Conservation (phyloP, 2,113 vertebrate species). For the Lethenteron reissneri region DNA sequence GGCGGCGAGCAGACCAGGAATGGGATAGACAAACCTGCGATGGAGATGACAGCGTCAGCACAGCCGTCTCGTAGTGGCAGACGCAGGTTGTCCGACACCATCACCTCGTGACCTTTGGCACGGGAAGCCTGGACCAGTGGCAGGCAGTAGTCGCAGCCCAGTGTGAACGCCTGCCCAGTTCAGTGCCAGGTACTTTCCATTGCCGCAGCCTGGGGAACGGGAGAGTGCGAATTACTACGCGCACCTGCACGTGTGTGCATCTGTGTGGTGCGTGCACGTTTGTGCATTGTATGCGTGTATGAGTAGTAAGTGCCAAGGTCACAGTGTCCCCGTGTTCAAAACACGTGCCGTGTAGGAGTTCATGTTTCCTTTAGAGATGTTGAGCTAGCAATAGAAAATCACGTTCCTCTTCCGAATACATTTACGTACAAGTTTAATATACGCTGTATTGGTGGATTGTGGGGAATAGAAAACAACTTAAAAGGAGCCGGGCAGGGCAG, state of each 20-base stretch:
- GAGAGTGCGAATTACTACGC: background rate
- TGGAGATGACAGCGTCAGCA: conserved; percentile 27
- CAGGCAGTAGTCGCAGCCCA: conserved; percentile 30
- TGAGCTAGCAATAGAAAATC: too few relatives aligned
- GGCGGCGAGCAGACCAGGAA: background rate
- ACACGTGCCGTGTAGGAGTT: too few relatives aligned
- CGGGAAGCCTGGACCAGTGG: conserved; percentile 31
- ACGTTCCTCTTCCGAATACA: too few relatives aligned
- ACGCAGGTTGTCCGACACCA: conserved; percentile 22
- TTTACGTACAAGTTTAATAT: too few relatives aligned
- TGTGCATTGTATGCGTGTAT: background rate
- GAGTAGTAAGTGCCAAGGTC: too few relatives aligned
- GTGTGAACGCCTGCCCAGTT: conserved; percentile 30
- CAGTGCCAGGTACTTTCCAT: conserved; percentile 41
- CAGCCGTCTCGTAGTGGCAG: conserved; percentile 27
- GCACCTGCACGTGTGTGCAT: background rate
- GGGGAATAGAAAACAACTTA: too few relatives aligned
- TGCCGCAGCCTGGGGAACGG: conserved; percentile 14
- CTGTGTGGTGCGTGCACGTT: background rate
- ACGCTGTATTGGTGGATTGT: too few relatives aligned
- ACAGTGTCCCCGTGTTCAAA: too few relatives aligned
- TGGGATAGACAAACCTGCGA: conserved; percentile 17
- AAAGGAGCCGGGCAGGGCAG: too few relatives aligned
- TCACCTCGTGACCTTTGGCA: conserved; percentile 27
- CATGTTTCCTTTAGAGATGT: too few relatives aligned